phyloP scores from a whole-genome alignment of 1,140 invertebrate species.

The Neodiprion fabricii region DNA sequence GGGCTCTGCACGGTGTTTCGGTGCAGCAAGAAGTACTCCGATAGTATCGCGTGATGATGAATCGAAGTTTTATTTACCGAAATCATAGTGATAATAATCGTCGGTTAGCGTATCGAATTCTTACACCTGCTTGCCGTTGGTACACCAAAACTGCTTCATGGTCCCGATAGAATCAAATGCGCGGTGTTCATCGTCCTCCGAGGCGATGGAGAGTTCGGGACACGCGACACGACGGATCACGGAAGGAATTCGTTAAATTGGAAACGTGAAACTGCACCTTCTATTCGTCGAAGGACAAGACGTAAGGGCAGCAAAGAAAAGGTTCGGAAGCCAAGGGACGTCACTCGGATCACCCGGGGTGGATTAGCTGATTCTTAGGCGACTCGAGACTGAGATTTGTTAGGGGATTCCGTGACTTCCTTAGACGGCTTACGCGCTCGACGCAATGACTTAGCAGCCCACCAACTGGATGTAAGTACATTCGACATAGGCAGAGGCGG shows the following conservation, averaged over 20 bases:
- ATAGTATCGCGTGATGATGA: neutral
- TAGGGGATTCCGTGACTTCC: neutral
- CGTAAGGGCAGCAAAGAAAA: neutral
- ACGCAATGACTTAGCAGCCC: neutral
- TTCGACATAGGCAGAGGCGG: no score
- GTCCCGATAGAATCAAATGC: no score
- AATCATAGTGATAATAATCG: no score
- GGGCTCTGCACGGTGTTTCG: neutral
- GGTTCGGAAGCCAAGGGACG: constrained; percentile 1
- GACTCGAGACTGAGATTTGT: constrained; percentile 7
- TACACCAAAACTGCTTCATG: no score
- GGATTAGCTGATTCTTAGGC: constrained; percentile 4
- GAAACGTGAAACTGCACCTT: no score
- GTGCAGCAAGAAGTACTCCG: neutral
- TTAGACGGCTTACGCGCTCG: constrained; percentile 1
- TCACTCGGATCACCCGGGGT: neutral
- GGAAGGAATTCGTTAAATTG: no score
- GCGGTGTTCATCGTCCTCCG: no score
- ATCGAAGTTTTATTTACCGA: no score
- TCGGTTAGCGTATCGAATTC: no score
- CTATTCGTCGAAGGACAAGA: neutral
- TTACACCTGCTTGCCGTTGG: no score
- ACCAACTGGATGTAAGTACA: neutral
- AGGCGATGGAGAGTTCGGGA: neutral
- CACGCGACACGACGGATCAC: no score